Percentiles rank a stretch among this genome's conserved stretches.
These are phyloP conservation scores for Clarias laeviceps DNA, from an alignment of 2,797 vertebrate species.

Conservation along the genomic window DNA sequence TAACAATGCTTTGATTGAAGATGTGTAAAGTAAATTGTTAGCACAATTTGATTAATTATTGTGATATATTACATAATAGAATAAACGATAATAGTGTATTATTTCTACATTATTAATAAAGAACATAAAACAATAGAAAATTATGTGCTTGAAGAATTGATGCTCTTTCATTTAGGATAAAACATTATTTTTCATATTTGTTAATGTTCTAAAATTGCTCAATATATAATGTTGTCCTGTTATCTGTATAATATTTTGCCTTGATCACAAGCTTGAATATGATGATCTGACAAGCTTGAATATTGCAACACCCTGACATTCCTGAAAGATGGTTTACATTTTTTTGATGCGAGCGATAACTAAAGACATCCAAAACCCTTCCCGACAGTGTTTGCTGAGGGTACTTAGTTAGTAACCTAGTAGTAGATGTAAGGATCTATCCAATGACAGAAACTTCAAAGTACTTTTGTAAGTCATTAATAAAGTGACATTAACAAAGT, in stretches of 20 bases:
- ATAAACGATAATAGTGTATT: not conserved
- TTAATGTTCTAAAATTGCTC: not conserved
- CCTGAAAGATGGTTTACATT: not conserved
- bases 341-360: not conserved
- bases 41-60: not conserved
- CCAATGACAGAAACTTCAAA: no score
- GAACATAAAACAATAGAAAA: not conserved
- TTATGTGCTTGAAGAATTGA: not conserved
- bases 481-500: no score
- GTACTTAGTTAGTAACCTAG: no score
- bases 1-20: not conserved
- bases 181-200: not conserved
- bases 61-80: not conserved
- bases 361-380: no score
- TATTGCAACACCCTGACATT: not conserved
- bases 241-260: not conserved
- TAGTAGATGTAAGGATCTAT: no score
- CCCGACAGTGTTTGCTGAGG: no score
- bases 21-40: not conserved
- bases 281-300: not conserved
- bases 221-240: not conserved
- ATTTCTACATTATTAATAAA: slow-evolving; percentile 1
- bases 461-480: no score
- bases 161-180: not conserved
- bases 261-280: not conserved